phyloP scores from a whole-genome alignment of 1,140 invertebrate species.

The Coenobita brevimanus region DNA sequence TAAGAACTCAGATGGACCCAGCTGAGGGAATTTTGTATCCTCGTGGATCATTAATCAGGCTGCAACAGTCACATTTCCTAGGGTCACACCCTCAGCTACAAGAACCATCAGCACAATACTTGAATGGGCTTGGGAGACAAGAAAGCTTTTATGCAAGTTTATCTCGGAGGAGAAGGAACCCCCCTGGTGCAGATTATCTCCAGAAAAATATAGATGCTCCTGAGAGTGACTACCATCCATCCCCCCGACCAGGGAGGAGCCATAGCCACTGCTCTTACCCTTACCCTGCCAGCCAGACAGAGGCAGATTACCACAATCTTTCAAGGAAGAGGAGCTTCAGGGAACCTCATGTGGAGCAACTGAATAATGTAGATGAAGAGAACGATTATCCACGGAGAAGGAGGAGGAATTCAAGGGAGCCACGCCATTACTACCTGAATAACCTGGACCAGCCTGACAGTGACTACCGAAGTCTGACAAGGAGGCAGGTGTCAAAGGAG shows the following conservation, averaged over 20 bases:
- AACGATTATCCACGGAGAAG: background rate
- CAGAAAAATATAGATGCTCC: constrained; percentile 34
- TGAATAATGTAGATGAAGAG: constrained; percentile 32
- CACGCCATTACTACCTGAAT: constrained; percentile 21
- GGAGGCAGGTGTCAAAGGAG: constrained; percentile 35
- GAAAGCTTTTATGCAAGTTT: constrained; percentile 41
- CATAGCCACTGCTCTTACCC: background rate
- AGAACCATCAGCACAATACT: background rate
- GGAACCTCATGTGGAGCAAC: constrained; percentile 6
- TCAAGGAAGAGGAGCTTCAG: constrained; percentile 7
- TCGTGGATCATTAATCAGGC: background rate
- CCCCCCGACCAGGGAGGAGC: background rate
- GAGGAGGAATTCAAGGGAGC: background rate
- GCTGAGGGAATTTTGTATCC: background rate
- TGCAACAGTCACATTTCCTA: constrained; percentile 1
- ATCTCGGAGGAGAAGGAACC: constrained; percentile 24
- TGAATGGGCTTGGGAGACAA: constrained; percentile 27
- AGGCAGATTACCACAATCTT: constrained; percentile 34
- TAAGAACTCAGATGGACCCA: constrained; percentile 35
- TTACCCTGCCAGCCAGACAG: background rate
- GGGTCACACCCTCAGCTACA: constrained; percentile 33
- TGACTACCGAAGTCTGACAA: constrained; percentile 5
- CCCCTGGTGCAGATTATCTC: constrained; percentile 15
- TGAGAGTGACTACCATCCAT: constrained; percentile 25
- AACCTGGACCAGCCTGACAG: constrained; percentile 39